Evolutionary conservation across 2,888 invertebrate species (phyloP).

Genomic region (Drosophila stalkeri): DNA sequence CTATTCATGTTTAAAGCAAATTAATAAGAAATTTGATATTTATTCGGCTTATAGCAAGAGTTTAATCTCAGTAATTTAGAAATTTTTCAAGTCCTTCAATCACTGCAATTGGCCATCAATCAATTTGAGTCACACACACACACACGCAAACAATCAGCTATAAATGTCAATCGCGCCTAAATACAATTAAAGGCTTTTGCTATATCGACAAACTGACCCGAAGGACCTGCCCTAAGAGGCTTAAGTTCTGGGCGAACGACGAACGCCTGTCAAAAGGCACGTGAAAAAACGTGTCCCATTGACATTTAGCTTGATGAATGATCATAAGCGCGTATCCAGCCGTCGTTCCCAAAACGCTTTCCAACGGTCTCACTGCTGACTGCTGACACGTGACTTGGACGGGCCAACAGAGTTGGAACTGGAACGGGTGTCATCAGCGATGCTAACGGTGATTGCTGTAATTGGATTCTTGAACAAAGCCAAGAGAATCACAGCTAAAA

Average conservation of each 20-base stretch:
- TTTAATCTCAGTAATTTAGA: conserved; percentile 9
- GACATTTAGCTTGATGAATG: conserved; percentile 80
- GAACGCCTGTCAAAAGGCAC: conserved; percentile 72
- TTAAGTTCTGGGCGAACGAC: conserved; percentile 62
- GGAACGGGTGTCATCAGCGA: conserved; percentile 10
- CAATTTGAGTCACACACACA: conserved; percentile 42
- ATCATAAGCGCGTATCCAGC: conserved; percentile 50
- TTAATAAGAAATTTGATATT: too few relatives aligned
- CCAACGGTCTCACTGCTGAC: conserved; percentile 70
- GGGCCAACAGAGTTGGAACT: background rate
- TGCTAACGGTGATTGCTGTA: conserved; percentile 33
- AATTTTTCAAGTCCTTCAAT: conserved; percentile 27
- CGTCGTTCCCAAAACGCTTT: conserved; percentile 40
- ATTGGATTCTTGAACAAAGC: conserved; percentile 34
- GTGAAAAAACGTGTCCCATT: conserved; percentile 78
- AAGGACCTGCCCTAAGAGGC: conserved; percentile 74
- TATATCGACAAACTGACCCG: conserved; percentile 34
- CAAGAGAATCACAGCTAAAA: background rate
- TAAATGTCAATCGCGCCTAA: conserved; percentile 70
- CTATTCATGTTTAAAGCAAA: too few relatives aligned
- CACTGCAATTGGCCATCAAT: conserved; percentile 66
- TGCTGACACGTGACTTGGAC: conserved; percentile 72
- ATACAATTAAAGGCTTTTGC: conserved; percentile 72
- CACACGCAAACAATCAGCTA: conserved; percentile 40
- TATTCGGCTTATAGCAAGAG: background rate